Evolutionary conservation across 2,113 vertebrate species (phyloP).

Genomic region (Epinephelus cyanopodus): DNA sequence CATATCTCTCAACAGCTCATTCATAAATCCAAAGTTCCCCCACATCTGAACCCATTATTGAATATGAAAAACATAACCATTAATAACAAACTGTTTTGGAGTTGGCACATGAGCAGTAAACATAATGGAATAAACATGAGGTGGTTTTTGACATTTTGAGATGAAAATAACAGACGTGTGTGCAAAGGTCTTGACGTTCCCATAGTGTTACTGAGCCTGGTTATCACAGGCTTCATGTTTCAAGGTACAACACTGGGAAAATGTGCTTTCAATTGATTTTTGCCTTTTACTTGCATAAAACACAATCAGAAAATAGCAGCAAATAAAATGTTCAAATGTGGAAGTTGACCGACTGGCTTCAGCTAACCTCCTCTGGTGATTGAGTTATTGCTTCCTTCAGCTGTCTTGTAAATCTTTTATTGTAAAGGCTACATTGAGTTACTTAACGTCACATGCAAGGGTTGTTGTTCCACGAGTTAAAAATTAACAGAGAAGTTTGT

Average conservation of each 20-base stretch:
- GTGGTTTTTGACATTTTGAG: background rate
- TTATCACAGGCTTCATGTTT: background rate
- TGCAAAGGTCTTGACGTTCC: background rate
- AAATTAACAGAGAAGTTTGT: background rate
- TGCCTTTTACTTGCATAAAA: no score
- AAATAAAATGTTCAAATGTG: background rate
- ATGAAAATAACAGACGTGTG: background rate
- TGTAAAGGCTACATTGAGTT: background rate
- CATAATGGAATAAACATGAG: background rate
- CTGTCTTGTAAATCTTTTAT: background rate
- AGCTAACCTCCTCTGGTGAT: background rate
- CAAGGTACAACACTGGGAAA: background rate
- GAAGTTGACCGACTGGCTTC: background rate
- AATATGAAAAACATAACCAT: conserved; percentile 1
- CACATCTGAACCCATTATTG: background rate
- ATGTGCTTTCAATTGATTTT: background rate
- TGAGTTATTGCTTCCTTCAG: background rate
- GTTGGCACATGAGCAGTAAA: background rate
- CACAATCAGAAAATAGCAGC: background rate
- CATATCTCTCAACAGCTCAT: background rate
- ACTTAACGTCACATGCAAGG: background rate
- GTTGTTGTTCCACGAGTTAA: background rate
- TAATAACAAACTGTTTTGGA: background rate
- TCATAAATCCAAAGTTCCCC: background rate
- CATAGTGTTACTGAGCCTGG: background rate